Conservation (phyloP, 2,113 vertebrate species). For the Thamnaconus septentrionalis region DNA sequence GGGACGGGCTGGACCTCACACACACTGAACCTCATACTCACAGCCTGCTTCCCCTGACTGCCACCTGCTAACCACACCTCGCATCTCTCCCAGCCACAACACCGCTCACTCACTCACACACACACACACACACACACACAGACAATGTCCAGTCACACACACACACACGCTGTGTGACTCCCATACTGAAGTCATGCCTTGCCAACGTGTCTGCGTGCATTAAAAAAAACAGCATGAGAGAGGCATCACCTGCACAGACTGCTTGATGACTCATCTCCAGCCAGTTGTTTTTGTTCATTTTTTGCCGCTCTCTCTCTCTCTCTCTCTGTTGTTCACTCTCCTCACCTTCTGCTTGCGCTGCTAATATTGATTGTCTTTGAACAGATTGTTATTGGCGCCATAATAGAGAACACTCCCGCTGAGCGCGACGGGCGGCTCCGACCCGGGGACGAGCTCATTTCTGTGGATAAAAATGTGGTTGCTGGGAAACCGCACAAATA, state of each 20-base stretch:
- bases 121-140: slow-evolving; percentile 9
- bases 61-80: slow-evolving; percentile 28
- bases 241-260: slow-evolving; percentile 1
- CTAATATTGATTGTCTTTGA: slow-evolving; percentile 64
- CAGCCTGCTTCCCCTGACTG: slow-evolving; percentile 17
- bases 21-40: slow-evolving; percentile 50
- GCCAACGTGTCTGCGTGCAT: slow-evolving; percentile 39
- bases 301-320: no score
- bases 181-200: slow-evolving; percentile 59
- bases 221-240: slow-evolving; percentile 22
- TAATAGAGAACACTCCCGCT: slow-evolving; percentile 97
- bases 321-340: slow-evolving; percentile 24
- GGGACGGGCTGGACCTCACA: slow-evolving; percentile 75
- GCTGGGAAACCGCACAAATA: slow-evolving; percentile 97
- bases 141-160: slow-evolving; percentile 24
- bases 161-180: slow-evolving; percentile 47
- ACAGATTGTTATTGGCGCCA: slow-evolving; percentile 97
- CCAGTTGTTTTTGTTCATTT: no score
- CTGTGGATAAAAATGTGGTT: slow-evolving; percentile 96
- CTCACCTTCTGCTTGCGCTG: slow-evolving; percentile 47
- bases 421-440: slow-evolving; percentile 95
- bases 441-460: slow-evolving; percentile 94
- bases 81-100: slow-evolving; percentile 11
- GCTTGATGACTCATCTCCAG: no score
- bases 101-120: slow-evolving; percentile 8